These are phyloP conservation scores for Netelia inedita DNA, from an alignment of 2,888 invertebrate genomes.

Conservation along the genomic window DNA sequence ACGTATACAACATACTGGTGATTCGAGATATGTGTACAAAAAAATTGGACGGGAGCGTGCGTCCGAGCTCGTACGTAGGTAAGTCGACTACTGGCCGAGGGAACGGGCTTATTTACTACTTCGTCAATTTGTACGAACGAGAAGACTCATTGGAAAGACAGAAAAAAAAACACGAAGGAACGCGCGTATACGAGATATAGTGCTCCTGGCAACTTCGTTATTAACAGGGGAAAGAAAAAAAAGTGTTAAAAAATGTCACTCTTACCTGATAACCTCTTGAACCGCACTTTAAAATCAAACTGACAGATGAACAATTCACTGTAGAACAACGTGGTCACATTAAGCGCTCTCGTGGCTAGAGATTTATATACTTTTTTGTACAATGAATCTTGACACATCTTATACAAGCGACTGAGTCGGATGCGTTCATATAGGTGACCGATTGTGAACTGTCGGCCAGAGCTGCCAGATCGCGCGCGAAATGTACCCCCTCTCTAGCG, in stretches of 20 bases:
- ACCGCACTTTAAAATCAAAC: conserved; percentile 73
- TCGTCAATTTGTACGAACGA: conserved; percentile 16
- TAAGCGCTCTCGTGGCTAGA: conserved; percentile 64
- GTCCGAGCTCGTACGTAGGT: neutral
- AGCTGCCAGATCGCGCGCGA: too few species aligned
- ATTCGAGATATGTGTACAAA: neutral
- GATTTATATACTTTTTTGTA: conserved; percentile 70
- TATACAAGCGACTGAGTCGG: conserved; percentile 68
- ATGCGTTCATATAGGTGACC: conserved; percentile 75
- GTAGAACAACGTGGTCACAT: conserved; percentile 59
- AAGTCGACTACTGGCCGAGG: conserved; percentile 20
- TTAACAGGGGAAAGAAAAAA: conserved; percentile 26
- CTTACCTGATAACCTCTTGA: conserved; percentile 75
- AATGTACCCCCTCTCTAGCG: too few species aligned
- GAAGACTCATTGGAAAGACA: conserved; percentile 7
- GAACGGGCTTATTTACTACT: neutral
- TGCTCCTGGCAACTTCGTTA: neutral
- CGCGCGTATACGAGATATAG: neutral
- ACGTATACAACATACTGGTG: conserved; percentile 1
- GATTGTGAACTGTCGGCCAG: conserved; percentile 75
- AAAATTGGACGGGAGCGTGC: conserved; percentile 2
- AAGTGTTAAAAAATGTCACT: conserved; percentile 33
- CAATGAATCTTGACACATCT: conserved; percentile 76
- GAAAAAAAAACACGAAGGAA: neutral
- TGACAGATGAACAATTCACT: conserved; percentile 67